Conservation (phyloP, 2,888 invertebrate species). For the Pseudococcus longispinus region DNA sequence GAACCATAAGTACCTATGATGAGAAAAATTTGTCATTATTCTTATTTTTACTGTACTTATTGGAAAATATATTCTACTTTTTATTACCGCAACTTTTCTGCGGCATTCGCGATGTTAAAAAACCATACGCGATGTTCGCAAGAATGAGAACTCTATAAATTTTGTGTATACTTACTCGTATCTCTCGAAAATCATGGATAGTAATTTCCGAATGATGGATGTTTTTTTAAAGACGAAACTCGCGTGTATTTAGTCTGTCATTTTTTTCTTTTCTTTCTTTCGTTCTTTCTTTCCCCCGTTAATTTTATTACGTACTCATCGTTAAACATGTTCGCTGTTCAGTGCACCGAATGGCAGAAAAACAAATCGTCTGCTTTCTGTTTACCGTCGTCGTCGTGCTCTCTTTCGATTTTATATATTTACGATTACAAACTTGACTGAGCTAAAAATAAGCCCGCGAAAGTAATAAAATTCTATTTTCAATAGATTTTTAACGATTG, state of each 20-base stretch:
- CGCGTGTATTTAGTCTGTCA: not conserved
- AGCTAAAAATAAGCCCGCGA: constrained; percentile 28
- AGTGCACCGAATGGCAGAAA: not conserved
- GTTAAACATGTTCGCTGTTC: not conserved
- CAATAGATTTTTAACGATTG: constrained; percentile 13
- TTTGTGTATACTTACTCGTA: not conserved
- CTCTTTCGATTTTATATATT: not conserved
- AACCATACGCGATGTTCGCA: not conserved
- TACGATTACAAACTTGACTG: constrained; percentile 29
- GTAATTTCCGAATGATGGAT: not conserved
- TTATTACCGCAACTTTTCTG: not conserved
- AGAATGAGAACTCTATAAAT: not conserved
- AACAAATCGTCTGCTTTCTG: constrained; percentile 32
- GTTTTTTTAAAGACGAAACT: not conserved
- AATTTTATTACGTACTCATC: constrained; percentile 18
- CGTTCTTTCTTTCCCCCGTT: not conserved
- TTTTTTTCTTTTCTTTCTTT: not conserved
- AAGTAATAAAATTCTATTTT: constrained; percentile 35
- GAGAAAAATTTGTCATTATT: no score
- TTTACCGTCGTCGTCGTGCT: not conserved
- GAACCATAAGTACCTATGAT: no score
- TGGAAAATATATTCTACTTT: not conserved
- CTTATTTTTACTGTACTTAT: not conserved
- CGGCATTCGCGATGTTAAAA: not conserved
- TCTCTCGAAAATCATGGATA: not conserved